A percentile compares a stretch with the other conserved stretches of the same genome.
These are phyloP conservation scores for Drosophila busckii DNA, from an alignment of 1,140 invertebrate genomes.

Conservation along the genomic window DNA sequence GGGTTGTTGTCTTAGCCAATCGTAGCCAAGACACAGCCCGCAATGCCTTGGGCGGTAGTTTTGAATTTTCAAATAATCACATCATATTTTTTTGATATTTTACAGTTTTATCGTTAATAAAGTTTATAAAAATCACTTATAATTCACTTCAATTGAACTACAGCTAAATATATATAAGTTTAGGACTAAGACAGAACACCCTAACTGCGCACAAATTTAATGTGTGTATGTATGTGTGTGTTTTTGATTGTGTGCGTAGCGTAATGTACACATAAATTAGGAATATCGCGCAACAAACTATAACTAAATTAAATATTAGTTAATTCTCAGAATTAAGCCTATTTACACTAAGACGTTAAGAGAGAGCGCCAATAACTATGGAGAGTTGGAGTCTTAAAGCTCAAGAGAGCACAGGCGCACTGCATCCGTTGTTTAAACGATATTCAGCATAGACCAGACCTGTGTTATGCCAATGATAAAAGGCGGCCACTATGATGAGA, in stretches of 20 bases:
- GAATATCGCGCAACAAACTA: constrained; percentile 61
- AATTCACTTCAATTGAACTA: no score
- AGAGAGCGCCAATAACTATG: constrained; percentile 6
- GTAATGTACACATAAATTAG: constrained; percentile 59
- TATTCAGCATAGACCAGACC: constrained; percentile 89
- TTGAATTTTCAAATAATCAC: no score
- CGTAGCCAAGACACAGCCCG: no score
- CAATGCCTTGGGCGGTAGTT: no score
- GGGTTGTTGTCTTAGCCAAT: no score
- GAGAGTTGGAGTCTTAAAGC: neutral
- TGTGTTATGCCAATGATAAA: constrained; percentile 97
- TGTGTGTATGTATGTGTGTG: constrained; percentile 2
- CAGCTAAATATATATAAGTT: no score
- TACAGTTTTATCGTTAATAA: no score
- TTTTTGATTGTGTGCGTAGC: neutral
- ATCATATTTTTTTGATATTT: no score
- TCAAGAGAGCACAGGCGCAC: constrained; percentile 76
- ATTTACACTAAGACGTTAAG: constrained; percentile 47
- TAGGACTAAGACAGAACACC: constrained; percentile 23
- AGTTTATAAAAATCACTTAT: no score
- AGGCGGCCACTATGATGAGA: constrained; percentile 90
- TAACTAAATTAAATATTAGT: constrained; percentile 75
- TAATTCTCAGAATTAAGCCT: constrained; percentile 41
- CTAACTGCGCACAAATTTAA: constrained; percentile 3
- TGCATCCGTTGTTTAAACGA: constrained; percentile 89